Evolutionary conservation across 1,140 invertebrate genomes (phyloP).

Genomic region (Drosophila nannoptera): DNA sequence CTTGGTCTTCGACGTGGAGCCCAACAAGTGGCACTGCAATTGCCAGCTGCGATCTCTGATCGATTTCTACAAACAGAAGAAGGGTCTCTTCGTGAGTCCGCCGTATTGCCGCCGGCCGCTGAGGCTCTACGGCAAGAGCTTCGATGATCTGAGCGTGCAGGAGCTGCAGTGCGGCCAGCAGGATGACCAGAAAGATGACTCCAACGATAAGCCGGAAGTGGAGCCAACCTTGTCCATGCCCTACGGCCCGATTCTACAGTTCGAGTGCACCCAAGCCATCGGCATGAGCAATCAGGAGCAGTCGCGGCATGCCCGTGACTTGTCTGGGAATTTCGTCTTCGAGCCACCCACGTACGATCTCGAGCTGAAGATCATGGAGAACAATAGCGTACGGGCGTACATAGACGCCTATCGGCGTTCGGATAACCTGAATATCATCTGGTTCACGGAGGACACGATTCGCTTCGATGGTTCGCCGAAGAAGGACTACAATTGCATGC

Average conservation of each 20-base stretch:
- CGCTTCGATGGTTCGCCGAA: neutral
- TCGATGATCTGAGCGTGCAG: slow-evolving; percentile 32
- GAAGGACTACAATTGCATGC: slow-evolving; percentile 53
- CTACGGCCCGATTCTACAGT: slow-evolving; percentile 29
- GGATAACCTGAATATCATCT: slow-evolving; percentile 48
- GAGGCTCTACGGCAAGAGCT: slow-evolving; percentile 32
- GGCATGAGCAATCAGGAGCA: slow-evolving; percentile 1
- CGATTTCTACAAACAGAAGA: slow-evolving; percentile 24
- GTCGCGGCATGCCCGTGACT: neutral
- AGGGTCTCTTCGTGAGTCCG: slow-evolving; percentile 39
- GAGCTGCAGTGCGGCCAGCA: slow-evolving; percentile 1
- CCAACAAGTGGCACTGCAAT: slow-evolving; percentile 55
- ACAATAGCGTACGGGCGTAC: slow-evolving; percentile 36
- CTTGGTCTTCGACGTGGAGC: slow-evolving; percentile 34
- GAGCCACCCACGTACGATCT: slow-evolving; percentile 54
- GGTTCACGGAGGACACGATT: slow-evolving; percentile 45
- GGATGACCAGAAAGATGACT: neutral
- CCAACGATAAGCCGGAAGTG: neutral
- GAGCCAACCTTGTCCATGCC: neutral
- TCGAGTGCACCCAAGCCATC: slow-evolving; percentile 33
- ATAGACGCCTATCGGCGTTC: slow-evolving; percentile 31
- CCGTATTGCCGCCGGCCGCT: slow-evolving; percentile 50
- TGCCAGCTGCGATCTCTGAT: slow-evolving; percentile 37
- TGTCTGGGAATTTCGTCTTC: slow-evolving; percentile 29
- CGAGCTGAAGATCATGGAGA: slow-evolving; percentile 32